Evolutionary conservation across 2,113 vertebrate species (phyloP).

Genomic region (Sminthopsis crassicaudata): DNA sequence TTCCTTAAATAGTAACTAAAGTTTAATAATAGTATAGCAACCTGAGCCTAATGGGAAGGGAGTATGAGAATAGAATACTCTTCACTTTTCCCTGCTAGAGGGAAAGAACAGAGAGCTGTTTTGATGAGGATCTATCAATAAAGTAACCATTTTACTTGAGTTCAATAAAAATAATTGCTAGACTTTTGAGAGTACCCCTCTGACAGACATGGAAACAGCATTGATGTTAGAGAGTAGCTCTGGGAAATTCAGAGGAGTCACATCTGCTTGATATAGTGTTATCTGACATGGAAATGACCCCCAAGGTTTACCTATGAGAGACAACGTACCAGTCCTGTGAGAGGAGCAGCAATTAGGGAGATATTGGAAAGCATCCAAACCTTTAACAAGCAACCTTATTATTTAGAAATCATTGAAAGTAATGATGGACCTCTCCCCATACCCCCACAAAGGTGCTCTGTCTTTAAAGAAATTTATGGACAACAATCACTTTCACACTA

Average conservation of each 20-base stretch:
- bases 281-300: background rate
- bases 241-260: background rate
- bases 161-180: slow-evolving; percentile 73
- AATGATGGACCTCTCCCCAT: background rate
- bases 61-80: slow-evolving; percentile 43
- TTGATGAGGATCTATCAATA: slow-evolving; percentile 71
- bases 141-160: slow-evolving; percentile 64
- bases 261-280: background rate
- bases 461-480: background rate
- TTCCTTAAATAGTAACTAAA: slow-evolving; percentile 68
- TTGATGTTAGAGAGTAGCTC: slow-evolving; percentile 39
- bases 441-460: background rate
- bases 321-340: background rate
- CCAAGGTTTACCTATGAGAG: background rate
- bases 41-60: slow-evolving; percentile 29
- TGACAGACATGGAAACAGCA: slow-evolving; percentile 63
- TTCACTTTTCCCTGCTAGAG: slow-evolving; percentile 62
- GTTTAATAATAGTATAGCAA: slow-evolving; percentile 63
- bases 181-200: slow-evolving; percentile 60
- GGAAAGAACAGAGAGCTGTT: slow-evolving; percentile 61
- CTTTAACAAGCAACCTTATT: background rate
- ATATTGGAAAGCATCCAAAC: background rate
- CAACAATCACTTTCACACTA: background rate
- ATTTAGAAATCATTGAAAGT: background rate
- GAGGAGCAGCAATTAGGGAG: background rate